Evolutionary conservation across 2,888 invertebrate species (phyloP), one percentile per base, ranked within the genome.

Genomic region (Conomelus anceps): DNA sequence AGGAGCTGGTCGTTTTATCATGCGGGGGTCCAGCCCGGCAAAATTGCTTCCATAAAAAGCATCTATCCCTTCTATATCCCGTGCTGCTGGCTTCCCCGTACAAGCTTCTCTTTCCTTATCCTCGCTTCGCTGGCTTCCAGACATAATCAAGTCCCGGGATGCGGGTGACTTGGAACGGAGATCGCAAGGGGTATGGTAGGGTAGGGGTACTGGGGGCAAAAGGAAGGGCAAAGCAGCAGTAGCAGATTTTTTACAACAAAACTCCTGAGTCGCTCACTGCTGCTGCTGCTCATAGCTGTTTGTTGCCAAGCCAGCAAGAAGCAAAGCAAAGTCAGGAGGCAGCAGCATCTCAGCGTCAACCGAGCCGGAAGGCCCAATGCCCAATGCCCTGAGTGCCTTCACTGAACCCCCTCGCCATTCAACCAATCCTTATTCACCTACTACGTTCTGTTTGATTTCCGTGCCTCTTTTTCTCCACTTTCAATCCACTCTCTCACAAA

Each of bases 21-120:
- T 86, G 86, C 29, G 86, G 86, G 86, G 86, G 86, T 86, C 86
- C 86, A 22, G 86, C 24, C 86, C 26, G 86, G 86, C 24, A 24
- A 86, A 86, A 86, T 86, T 86, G 86, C 86, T 86, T 86, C 86
- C 86, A 86, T 86, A 86, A 86, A 86, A 86, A 86, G 86, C 86
- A 86, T 86, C 86, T 29, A 86, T 86, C 86, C 86, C 86, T 86
- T 86, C 86, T 41, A n/a, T n/a, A 26, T 17, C 41, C 41, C 63
- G 4, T 20, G 63, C 86, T 86, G 86, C 86, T 26, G 86, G 86
- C 86, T 85, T n/a, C 26, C 29, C 63, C 63, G 1, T 63, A 63
- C 63, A 63, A 63, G 63, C 63, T 86, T 22, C 86, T 86, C 86
- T 86, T 86, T 29, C 86, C 86, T 86, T 86, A 86, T 86, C 86